A percentile compares a stretch with the other conserved stretches of the same genome.
Evolutionary conservation across 1,140 invertebrate genomes (phyloP).

Genomic region (Drosophila rhopaloa): DNA sequence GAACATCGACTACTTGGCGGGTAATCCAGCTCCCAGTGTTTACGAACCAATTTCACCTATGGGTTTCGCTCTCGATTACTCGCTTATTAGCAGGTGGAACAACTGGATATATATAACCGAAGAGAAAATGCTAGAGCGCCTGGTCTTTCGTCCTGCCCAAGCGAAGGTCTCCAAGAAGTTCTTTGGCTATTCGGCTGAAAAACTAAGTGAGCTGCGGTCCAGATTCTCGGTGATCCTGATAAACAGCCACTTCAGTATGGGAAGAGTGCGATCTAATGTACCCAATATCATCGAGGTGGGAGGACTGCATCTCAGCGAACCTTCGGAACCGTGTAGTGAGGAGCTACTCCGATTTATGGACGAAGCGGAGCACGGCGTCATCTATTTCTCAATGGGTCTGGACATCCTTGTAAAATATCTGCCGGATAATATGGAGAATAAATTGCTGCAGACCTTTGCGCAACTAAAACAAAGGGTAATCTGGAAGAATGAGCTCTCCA

Average conservation of each 20-base stretch:
- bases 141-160: constrained; percentile 59
- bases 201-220: constrained; percentile 18
- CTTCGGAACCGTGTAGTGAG: constrained; percentile 53
- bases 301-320: constrained; percentile 86
- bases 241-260: constrained; percentile 66
- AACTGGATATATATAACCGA: constrained; percentile 72
- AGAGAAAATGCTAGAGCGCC: constrained; percentile 37
- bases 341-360: constrained; percentile 85
- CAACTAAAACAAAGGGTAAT: constrained; percentile 82
- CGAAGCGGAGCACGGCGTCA: constrained; percentile 86
- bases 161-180: constrained; percentile 62
- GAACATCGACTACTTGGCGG: constrained; percentile 38
- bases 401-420: constrained; percentile 86
- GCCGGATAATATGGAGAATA: constrained; percentile 82
- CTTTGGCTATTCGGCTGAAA: constrained; percentile 33
- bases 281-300: constrained; percentile 84
- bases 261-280: constrained; percentile 54
- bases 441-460: constrained; percentile 25
- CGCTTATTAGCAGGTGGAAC: constrained; percentile 69
- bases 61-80: constrained; percentile 66
- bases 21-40: constrained; percentile 55
- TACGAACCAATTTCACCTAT: constrained; percentile 73
- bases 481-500: constrained; percentile 48
- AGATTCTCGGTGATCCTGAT: constrained; percentile 58
- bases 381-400: constrained; percentile 88